phyloP scores from a whole-genome alignment of 2,888 invertebrate species.

The Tiliacea aurago region DNA sequence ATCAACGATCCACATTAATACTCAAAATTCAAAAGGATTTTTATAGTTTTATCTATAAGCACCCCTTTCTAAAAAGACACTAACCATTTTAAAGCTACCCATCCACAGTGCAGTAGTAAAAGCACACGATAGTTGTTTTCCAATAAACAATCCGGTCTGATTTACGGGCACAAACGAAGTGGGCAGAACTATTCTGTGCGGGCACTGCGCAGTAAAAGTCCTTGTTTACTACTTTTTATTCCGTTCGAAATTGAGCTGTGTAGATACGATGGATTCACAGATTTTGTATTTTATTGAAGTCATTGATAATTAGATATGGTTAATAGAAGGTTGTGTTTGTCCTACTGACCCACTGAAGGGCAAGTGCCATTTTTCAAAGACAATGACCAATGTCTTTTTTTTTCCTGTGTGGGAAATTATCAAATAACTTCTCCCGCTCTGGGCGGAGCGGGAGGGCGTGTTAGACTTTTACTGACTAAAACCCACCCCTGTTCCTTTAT shows the following conservation, averaged over 20 bases:
- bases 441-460: too few species aligned
- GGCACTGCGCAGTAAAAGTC: slow-evolving; percentile 23
- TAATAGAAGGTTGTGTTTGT: background rate
- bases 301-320: background rate
- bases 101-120: slow-evolving; percentile 1
- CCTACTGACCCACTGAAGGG: background rate
- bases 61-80: background rate
- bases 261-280: slow-evolving; percentile 1
- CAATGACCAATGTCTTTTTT: too few species aligned
- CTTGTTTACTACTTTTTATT: slow-evolving; percentile 44
- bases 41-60: background rate
- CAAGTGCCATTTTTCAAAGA: too few species aligned
- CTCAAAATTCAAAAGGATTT: background rate
- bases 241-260: slow-evolving; percentile 37
- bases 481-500: too few species aligned
- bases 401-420: too few species aligned
- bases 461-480: too few species aligned
- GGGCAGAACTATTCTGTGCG: background rate
- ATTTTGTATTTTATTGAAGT: slow-evolving; percentile 7
- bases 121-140: slow-evolving; percentile 18
- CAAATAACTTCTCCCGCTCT: too few species aligned
- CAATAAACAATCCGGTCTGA: slow-evolving; percentile 51
- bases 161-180: slow-evolving; percentile 29
- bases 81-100: background rate
- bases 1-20: too few species aligned